Conservation (phyloP, 2,888 invertebrate species). For the Macropis europaea region DNA sequence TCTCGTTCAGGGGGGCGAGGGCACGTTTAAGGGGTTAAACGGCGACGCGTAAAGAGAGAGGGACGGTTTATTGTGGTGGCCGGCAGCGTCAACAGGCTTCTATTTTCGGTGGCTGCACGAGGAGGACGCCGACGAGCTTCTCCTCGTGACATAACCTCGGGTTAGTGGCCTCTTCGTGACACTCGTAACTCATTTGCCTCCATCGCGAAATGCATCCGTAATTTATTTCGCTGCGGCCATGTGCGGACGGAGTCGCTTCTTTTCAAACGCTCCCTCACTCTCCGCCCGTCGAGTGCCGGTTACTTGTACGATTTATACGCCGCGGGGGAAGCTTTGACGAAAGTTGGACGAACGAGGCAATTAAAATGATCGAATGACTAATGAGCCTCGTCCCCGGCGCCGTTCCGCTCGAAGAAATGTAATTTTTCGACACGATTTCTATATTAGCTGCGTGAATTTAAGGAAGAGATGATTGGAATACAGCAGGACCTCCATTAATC, state of each 20-base stretch:
- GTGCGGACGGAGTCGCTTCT: conserved; percentile 22
- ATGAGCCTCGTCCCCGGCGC: too few relatives aligned
- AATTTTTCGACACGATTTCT: too few relatives aligned
- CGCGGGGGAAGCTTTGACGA: background rate
- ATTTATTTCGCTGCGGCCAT: conserved; percentile 32
- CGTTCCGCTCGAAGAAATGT: too few relatives aligned
- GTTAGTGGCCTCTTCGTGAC: conserved; percentile 73
- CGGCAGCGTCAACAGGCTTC: conserved; percentile 64
- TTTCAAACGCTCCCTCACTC: background rate
- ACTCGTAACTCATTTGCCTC: conserved; percentile 55
- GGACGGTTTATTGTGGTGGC: conserved; percentile 57
- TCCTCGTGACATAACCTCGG: conserved; percentile 72
- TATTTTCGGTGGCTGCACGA: conserved; percentile 68
- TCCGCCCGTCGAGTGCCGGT: background rate
- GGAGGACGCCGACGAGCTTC: conserved; percentile 61
- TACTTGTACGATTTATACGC: background rate
- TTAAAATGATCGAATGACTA: background rate
- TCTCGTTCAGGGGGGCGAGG: background rate
- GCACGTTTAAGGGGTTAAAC: conserved; percentile 49
- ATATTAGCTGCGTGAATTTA: too few relatives aligned
- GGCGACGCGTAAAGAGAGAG: conserved; percentile 35
- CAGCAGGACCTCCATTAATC: too few relatives aligned
- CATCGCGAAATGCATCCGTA: conserved; percentile 30
- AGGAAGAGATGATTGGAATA: too few relatives aligned
- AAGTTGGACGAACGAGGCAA: conserved; percentile 4